Conservation (phyloP, 2,888 invertebrate species). For the Sphaerophoria taeniata region DNA sequence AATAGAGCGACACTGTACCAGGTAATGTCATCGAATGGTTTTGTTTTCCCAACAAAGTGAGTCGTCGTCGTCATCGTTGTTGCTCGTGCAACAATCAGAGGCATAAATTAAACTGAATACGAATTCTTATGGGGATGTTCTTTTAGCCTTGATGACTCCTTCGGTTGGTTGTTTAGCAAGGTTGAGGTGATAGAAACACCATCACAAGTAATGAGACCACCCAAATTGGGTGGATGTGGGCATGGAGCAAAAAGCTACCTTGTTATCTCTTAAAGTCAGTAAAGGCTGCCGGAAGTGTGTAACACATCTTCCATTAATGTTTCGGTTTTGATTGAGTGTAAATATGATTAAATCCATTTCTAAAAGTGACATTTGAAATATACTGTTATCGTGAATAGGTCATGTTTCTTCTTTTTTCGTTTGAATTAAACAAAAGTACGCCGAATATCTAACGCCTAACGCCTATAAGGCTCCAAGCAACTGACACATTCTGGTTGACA, state of each 20-base stretch:
- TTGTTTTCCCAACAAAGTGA: constrained; percentile 49
- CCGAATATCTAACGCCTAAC: no score
- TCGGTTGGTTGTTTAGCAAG: no score
- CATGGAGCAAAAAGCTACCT: not conserved
- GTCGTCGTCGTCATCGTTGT: no score
- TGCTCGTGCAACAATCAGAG: constrained; percentile 26
- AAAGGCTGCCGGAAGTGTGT: constrained; percentile 30
- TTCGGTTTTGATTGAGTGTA: constrained; percentile 24
- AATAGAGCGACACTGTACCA: not conserved
- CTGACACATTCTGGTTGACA: constrained; percentile 21
- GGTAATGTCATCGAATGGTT: constrained; percentile 17
- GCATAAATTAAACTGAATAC: constrained; percentile 50
- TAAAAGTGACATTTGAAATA: constrained; percentile 28
- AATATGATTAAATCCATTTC: constrained; percentile 30
- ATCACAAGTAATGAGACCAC: constrained; percentile 13
- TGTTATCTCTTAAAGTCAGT: constrained; percentile 57
- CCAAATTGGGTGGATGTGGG: constrained; percentile 1
- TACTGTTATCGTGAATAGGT: constrained; percentile 15
- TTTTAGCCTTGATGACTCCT: no score
- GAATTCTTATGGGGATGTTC: not conserved
- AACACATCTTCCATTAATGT: not conserved
- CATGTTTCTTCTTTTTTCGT: constrained; percentile 13
- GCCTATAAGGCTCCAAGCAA: not conserved
- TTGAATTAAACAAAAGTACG: not conserved
- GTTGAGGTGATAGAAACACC: constrained; percentile 14